phyloP scores from a whole-genome alignment of 2,113 vertebrate genomes.

The Seriola quinqueradiata region DNA sequence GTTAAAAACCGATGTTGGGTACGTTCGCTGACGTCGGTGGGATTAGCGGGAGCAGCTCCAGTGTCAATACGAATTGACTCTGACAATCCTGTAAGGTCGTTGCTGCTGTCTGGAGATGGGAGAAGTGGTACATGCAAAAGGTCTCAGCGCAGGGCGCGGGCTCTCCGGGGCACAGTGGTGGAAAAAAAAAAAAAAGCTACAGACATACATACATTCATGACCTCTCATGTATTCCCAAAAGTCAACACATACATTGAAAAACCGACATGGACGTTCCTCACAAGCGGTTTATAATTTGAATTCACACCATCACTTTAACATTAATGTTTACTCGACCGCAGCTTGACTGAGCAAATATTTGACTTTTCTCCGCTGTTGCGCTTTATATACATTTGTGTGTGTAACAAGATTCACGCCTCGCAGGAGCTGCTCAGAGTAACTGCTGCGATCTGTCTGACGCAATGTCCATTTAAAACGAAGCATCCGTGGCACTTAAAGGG shows the following conservation, averaged over 20 bases:
- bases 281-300: not conserved
- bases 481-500: too few species aligned
- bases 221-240: not conserved
- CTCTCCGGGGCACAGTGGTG: not conserved
- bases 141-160: slow-evolving; percentile 9
- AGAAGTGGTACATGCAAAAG: slow-evolving; percentile 4
- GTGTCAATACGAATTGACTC: slow-evolving; percentile 55
- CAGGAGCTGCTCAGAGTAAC: slow-evolving; percentile 8
- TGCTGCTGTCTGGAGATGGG: slow-evolving; percentile 4
- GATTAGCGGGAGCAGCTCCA: slow-evolving; percentile 37
- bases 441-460: not conserved
- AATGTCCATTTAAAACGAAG: not conserved
- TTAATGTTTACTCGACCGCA: not conserved
- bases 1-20: slow-evolving; percentile 11
- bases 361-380: not conserved
- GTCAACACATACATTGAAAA: not conserved
- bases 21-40: slow-evolving; percentile 17
- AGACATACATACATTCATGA: not conserved
- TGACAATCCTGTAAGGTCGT: slow-evolving; percentile 58
- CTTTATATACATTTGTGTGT: not conserved
- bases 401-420: not conserved
- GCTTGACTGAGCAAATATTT: not conserved
- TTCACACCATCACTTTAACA: not conserved
- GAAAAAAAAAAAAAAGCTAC: too few species aligned
- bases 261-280: not conserved